phyloP scores from a whole-genome alignment of 2,797 vertebrate species.

The Lepilemur septentrionalis region DNA sequence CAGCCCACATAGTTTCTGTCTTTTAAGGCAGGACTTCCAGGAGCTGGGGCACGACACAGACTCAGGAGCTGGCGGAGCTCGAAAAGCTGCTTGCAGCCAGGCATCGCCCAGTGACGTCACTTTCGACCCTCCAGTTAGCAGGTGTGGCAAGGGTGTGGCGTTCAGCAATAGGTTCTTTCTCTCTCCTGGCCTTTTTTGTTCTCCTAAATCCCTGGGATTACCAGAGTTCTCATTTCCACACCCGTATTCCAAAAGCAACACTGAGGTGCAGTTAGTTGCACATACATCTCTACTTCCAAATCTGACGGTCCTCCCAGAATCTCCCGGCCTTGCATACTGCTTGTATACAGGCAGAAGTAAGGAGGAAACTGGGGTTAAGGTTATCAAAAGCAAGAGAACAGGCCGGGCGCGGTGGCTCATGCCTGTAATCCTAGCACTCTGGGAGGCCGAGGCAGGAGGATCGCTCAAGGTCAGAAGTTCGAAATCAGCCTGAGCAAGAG shows the following conservation, averaged over 20 bases:
- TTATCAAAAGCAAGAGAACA: not conserved
- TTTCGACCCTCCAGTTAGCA: not conserved
- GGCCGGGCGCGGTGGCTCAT: too few relatives aligned
- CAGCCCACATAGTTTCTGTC: not conserved
- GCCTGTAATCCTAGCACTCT: too few relatives aligned
- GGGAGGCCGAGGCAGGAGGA: too few relatives aligned
- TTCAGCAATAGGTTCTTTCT: not conserved
- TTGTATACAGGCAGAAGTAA: not conserved
- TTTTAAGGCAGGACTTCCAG: not conserved
- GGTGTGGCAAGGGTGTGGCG: not conserved
- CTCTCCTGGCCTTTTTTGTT: not conserved
- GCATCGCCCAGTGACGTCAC: slow-evolving; percentile 17
- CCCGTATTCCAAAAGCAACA: not conserved
- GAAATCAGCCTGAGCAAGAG: too few relatives aligned
- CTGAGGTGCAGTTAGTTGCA: not conserved
- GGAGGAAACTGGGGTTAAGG: not conserved
- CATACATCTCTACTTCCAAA: not conserved
- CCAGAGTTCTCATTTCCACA: not conserved
- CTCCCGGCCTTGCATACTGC: not conserved
- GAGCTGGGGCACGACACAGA: not conserved
- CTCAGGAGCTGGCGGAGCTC: not conserved
- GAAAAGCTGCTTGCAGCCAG: not conserved
- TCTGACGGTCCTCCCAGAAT: not conserved
- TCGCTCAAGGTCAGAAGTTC: too few relatives aligned
- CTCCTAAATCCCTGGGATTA: not conserved